Conservation (phyloP, 1,140 invertebrate genomes). For the Bombus turneri region DNA sequence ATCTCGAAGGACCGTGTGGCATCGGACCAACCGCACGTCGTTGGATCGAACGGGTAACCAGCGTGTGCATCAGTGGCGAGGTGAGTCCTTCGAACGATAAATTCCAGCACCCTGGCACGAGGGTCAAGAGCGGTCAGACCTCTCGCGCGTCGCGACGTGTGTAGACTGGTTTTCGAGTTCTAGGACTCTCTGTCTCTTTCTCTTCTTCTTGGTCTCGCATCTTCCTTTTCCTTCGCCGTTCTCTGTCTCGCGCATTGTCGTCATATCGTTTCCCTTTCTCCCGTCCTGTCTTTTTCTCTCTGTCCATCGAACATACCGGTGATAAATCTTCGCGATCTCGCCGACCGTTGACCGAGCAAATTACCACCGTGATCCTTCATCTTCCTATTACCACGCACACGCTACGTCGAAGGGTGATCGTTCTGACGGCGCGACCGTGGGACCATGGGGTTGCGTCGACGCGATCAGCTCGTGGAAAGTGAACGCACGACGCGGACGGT, state of each 20-base stretch:
- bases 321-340: slow-evolving; percentile 35
- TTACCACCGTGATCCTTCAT: slow-evolving; percentile 32
- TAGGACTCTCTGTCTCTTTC: slow-evolving; percentile 1
- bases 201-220: not conserved
- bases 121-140: slow-evolving; percentile 62
- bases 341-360: slow-evolving; percentile 28
- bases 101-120: slow-evolving; percentile 40
- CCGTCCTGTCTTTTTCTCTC: no score
- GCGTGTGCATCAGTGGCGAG: slow-evolving; percentile 42
- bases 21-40: not conserved
- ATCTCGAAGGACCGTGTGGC: not conserved
- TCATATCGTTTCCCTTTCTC: not conserved
- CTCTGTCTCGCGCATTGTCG: not conserved
- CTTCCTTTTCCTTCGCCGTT: no score
- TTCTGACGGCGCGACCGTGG: not conserved
- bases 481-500: slow-evolving; percentile 1
- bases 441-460: not conserved
- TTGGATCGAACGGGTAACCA: not conserved
- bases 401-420: not conserved
- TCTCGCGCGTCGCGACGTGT: slow-evolving; percentile 33
- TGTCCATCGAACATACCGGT: not conserved
- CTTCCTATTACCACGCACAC: slow-evolving; percentile 24
- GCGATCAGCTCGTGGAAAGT: slow-evolving; percentile 1
- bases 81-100: slow-evolving; percentile 57
- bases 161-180: slow-evolving; percentile 39